These are phyloP conservation scores for Rutpela maculata DNA, from an alignment of 2,888 invertebrate genomes.

Conservation along the genomic window DNA sequence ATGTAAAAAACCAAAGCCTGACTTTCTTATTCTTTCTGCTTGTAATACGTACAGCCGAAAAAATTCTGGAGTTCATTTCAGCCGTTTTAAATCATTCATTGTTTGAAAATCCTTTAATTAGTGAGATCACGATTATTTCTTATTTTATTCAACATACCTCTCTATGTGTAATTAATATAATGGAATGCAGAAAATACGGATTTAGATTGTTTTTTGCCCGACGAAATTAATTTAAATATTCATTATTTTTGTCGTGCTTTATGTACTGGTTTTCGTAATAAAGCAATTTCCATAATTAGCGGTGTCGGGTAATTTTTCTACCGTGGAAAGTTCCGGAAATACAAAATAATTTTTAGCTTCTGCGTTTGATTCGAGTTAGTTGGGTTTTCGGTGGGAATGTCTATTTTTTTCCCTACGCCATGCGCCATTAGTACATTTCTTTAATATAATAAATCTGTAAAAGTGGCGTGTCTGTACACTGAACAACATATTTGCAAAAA, in stretches of 20 bases:
- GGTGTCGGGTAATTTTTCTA: neutral
- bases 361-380: too few relatives aligned
- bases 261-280: neutral
- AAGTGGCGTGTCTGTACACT: too few relatives aligned
- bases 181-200: constrained; percentile 8
- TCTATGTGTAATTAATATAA: neutral
- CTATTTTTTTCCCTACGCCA: too few relatives aligned
- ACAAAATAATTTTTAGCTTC: neutral
- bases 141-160: neutral
- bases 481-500: too few relatives aligned
- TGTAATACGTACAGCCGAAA: constrained; percentile 9
- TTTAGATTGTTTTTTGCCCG: neutral
- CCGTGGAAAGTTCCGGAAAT: neutral
- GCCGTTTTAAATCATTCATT: constrained; percentile 39
- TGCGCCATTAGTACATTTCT: too few relatives aligned
- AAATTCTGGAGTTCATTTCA: constrained; percentile 4
- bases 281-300: neutral
- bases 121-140: constrained; percentile 22
- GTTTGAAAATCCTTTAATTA: constrained; percentile 37
- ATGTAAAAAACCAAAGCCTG: constrained; percentile 58
- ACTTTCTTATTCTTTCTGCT: constrained; percentile 53
- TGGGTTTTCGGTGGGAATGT: too few relatives aligned
- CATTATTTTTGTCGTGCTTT: neutral
- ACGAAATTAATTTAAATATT: neutral
- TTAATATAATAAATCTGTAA: too few relatives aligned